These are phyloP conservation scores for Copidosoma aretas DNA, from an alignment of 2,888 invertebrate genomes.

Conservation along the genomic window DNA sequence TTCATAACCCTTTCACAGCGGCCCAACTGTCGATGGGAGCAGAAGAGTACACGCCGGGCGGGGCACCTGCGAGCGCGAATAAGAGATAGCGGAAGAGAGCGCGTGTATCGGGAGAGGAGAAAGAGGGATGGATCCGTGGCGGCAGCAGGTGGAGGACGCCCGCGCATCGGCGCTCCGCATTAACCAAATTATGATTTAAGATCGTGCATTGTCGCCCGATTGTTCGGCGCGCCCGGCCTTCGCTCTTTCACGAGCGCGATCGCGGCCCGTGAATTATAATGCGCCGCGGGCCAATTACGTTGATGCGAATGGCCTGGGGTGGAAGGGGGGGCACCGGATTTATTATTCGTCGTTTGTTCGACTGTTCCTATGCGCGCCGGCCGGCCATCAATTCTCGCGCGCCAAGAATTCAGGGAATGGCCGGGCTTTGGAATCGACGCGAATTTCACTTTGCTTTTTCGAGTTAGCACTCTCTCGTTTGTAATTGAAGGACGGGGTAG, in stretches of 20 bases:
- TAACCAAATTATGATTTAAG: slow-evolving; percentile 63
- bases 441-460: slow-evolving; percentile 6
- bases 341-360: slow-evolving; percentile 46
- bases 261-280: slow-evolving; percentile 57
- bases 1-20: too few relatives aligned
- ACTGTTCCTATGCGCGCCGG: slow-evolving; percentile 5
- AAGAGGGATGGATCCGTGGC: too few relatives aligned
- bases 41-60: too few relatives aligned
- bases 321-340: slow-evolving; percentile 41
- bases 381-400: neutral
- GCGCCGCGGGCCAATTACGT: slow-evolving; percentile 53
- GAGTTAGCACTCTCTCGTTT: neutral
- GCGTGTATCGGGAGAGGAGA: too few relatives aligned
- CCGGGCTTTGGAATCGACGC: neutral
- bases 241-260: slow-evolving; percentile 51
- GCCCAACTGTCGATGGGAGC: too few relatives aligned
- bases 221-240: slow-evolving; percentile 32
- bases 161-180: slow-evolving; percentile 60
- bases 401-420: slow-evolving; percentile 7
- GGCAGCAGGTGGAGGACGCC: too few relatives aligned
- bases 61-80: too few relatives aligned
- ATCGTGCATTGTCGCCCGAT: slow-evolving; percentile 58
- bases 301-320: slow-evolving; percentile 50
- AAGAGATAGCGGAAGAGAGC: too few relatives aligned
- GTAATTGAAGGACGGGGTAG: neutral